phyloP scores from a whole-genome alignment of 1,140 invertebrate species.

The Orchesella cincta region DNA sequence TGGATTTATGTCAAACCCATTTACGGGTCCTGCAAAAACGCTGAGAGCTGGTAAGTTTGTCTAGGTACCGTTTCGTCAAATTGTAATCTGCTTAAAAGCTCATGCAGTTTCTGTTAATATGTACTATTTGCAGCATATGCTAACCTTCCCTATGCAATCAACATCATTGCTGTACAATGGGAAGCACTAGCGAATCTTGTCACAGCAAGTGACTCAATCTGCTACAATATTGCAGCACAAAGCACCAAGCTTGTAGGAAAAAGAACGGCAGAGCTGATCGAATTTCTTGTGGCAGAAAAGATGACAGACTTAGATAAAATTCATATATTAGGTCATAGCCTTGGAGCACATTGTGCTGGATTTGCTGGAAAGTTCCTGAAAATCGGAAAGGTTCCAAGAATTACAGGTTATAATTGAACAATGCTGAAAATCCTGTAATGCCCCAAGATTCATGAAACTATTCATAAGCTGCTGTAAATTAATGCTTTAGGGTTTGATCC shows the following conservation, averaged over 20 bases:
- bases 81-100: too few relatives aligned
- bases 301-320: background rate
- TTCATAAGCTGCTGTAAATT: background rate
- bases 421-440: background rate
- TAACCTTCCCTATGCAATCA: background rate
- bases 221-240: slow-evolving; percentile 17
- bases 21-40: slow-evolving; percentile 3
- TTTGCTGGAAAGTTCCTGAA: slow-evolving; percentile 12
- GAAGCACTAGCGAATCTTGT: slow-evolving; percentile 22
- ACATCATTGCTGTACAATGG: slow-evolving; percentile 27
- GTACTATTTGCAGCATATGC: slow-evolving; percentile 4
- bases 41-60: background rate
- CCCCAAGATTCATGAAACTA: background rate
- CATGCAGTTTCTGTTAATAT: too few relatives aligned
- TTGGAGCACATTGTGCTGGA: slow-evolving; percentile 23
- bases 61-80: too few relatives aligned
- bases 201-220: slow-evolving; percentile 23
- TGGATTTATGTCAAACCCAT: slow-evolving; percentile 27
- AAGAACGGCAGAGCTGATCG: slow-evolving; percentile 22
- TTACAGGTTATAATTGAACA: background rate
- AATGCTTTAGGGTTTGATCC: slow-evolving; percentile 6
- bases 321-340: slow-evolving; percentile 22
- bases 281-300: background rate
- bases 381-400: slow-evolving; percentile 2
- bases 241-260: slow-evolving; percentile 10